Evolutionary conservation across 2,888 invertebrate species (phyloP), one percentile per base, ranked within the genome.

Genomic region (Meiosimyza platycephala): DNA sequence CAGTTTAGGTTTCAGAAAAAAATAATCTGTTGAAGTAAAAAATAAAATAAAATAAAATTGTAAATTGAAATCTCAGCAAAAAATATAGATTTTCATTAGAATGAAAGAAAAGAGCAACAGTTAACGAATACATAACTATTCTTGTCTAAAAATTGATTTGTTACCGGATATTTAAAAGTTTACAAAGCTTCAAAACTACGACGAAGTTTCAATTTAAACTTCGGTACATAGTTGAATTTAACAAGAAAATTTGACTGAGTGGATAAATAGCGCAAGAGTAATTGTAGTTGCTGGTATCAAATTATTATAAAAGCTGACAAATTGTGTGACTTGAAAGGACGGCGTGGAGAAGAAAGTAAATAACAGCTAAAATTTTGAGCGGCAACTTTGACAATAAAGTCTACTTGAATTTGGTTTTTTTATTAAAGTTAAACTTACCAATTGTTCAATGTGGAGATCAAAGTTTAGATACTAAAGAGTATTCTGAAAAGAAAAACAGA

Each of bases 171-270:
- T 57, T 18, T 11, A 28, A 57, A 57, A 57, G 57, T 28, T 28
- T 2, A 18, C 28, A 57, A 57, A 18, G 28, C 28, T 57, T 57
- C 9, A 28, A 57, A 28, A 40, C 6, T 7, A 40, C 40, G 28
- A 15, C 13, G 22, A 57, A 57, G 22, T 28, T 57, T 57, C 28
- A 57, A 57, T 57, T 57, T 28, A 57, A 57, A 57, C 28, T 57
- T 57, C 13, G 1, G 57, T 28, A 28, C 4, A 28, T 9, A 40
- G 40, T 9, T 40, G 40, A 9, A 40, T 40, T 40, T 40, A 6
- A 40, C 6, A 40, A 2, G 40, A 40, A 40, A 6, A 40, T 40
- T 57, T 2, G 3, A 57, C 57, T 57, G 2, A 9, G 18, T 18
- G 22, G 57, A 28, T 57, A 28, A 6, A 57, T 5, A 57, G 57